Evolutionary conservation across 2,113 vertebrate species (phyloP), one percentile per base, ranked within the genome.

Genomic region (Oenanthe melanoleuca): DNA sequence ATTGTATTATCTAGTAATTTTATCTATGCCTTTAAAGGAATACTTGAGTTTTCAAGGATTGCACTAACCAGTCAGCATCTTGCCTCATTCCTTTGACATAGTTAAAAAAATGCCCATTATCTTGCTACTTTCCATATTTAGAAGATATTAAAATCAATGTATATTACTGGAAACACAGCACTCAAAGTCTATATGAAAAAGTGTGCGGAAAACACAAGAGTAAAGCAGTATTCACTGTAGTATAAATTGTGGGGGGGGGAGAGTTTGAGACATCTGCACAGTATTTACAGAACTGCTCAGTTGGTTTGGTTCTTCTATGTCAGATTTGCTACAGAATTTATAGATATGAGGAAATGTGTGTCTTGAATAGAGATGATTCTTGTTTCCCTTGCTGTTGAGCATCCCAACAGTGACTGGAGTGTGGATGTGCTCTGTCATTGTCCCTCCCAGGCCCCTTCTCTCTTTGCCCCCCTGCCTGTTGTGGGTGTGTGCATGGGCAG

Each of bases 381-480:
- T 69, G 13, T 57, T 89, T 78, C 49, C 14, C 31, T 9, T 70
- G 16, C 37, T 67, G 21, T 10, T 65, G 55, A 69, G 56, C 60
- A n/a, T 40, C 47, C 11, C 42, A 63, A 2, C 34, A 28, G 37
- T 45, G 80, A 20, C 28, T 18, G 9, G 8, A 21, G 19, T 55
- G 20, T 49, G 64, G 17, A 21, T 70, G 7, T 57, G 11, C 24
- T 69, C 21, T 56, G 38, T 5, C 3, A 2, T 38, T 56, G 6
- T 20, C 52, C 38, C 45, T 73, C 9, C 8, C 25, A 40, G 59
- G 11, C 34, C 52, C 8, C 13, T 28, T 29, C 47, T 70, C 29
- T 9, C 0, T 29, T 70, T 2, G 1, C 2, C 9, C n/a, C 15
- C 2, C 12, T 28, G 21, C n/a, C 80, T 2, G 11, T 8, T 3